phyloP scores from a whole-genome alignment of 2,113 vertebrate species.

The Ceyx margarethae region DNA sequence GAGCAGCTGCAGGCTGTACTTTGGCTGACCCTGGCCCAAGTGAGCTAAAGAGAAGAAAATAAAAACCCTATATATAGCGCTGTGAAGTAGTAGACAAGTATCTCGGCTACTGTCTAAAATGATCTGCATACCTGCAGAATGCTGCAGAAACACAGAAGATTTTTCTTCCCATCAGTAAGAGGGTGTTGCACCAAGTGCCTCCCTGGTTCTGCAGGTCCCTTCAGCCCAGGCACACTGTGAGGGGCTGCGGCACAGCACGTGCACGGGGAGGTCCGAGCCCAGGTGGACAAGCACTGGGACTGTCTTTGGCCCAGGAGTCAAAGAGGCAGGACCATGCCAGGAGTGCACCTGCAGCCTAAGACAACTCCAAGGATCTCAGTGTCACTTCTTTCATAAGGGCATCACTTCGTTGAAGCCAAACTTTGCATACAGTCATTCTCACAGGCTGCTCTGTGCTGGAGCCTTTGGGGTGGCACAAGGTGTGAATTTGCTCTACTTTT shows the following conservation, averaged over 20 bases:
- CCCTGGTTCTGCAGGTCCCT: background rate
- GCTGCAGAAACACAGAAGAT: background rate
- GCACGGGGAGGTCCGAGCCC: fast-evolving
- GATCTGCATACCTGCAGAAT: fast-evolving
- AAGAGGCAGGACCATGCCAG: background rate
- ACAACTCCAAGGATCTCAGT: background rate
- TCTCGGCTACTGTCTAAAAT: background rate
- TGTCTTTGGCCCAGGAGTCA: background rate
- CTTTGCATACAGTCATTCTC: background rate
- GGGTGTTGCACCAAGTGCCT: fast-evolving
- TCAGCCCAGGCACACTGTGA: background rate
- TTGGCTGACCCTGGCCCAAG: constrained; percentile 25
- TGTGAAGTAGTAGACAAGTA: background rate
- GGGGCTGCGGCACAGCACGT: fast-evolving
- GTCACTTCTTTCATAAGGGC: background rate
- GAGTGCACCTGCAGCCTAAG: too few relatives aligned
- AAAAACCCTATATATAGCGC: background rate
- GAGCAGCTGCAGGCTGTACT: constrained; percentile 45
- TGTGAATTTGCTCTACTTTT: background rate
- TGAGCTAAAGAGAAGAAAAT: background rate
- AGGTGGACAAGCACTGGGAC: background rate
- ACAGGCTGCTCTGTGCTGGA: background rate
- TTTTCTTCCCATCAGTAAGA: background rate
- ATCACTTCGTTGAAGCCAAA: background rate
- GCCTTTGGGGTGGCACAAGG: background rate